A percentile compares a stretch with the other conserved stretches of the same genome.
phyloP scores from a whole-genome alignment of 2,797 vertebrate genomes.

The Sebastes oblongus region DNA sequence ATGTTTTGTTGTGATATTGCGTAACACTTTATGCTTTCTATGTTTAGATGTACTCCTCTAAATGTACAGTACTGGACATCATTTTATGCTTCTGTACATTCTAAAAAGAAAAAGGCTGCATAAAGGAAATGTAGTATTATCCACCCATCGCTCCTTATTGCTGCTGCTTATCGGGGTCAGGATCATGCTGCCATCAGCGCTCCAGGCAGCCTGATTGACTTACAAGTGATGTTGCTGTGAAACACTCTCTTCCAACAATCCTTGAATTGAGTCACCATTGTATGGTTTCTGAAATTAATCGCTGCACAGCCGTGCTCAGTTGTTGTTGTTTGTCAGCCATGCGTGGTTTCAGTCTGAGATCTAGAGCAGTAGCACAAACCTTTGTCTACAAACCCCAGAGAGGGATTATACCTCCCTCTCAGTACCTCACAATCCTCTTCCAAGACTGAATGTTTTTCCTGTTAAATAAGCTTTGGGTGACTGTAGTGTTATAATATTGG shows the following conservation, averaged over 20 bases:
- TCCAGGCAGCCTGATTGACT: not conserved
- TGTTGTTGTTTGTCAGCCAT: not conserved
- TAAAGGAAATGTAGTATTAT: constrained; percentile 12
- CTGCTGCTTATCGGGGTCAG: constrained; percentile 23
- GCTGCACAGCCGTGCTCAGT: not conserved
- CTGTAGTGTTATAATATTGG: not conserved
- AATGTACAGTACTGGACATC: not conserved
- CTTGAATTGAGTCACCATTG: not conserved
- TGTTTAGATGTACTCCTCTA: not conserved
- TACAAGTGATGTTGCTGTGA: not conserved
- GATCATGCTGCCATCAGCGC: constrained; percentile 10
- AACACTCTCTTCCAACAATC: not conserved
- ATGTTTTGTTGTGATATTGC: not conserved
- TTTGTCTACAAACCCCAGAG: not conserved
- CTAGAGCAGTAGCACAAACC: not conserved
- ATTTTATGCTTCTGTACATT: not conserved
- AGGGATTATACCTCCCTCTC: not conserved
- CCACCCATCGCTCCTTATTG: not conserved
- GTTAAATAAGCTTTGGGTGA: not conserved
- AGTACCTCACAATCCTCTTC: not conserved
- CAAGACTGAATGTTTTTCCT: not conserved
- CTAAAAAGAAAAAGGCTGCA: not conserved
- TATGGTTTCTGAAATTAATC: not conserved
- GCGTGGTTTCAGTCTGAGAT: not conserved
- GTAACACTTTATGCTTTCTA: not conserved